A percentile compares a stretch with the other conserved stretches of the same genome.
phyloP scores from a whole-genome alignment of 2,888 invertebrate genomes.

The Drosophila phalerata region DNA sequence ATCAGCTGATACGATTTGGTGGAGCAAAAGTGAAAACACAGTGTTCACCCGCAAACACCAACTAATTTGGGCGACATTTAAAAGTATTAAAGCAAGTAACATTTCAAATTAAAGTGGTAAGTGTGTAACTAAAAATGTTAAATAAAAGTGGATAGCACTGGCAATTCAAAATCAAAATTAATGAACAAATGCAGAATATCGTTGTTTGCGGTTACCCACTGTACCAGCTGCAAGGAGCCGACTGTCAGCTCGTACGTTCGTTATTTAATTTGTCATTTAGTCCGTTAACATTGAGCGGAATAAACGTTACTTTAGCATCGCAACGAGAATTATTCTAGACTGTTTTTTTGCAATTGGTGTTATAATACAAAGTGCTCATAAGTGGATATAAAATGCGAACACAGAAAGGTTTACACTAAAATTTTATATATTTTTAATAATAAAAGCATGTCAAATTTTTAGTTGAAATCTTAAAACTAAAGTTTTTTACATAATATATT shows the following conservation, averaged over 20 bases:
- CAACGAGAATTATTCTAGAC: background rate
- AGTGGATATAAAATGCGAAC: background rate
- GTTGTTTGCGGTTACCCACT: constrained; percentile 4
- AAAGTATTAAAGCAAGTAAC: background rate
- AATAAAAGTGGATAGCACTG: background rate
- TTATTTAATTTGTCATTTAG: constrained; percentile 54
- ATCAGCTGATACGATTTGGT: constrained; percentile 8
- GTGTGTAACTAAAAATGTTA: background rate
- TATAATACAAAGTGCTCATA: background rate
- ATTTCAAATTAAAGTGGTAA: background rate
- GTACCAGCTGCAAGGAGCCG: constrained; percentile 43
- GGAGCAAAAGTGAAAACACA: constrained; percentile 3
- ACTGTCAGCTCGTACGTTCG: constrained; percentile 22
- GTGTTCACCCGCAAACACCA: background rate
- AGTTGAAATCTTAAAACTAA: background rate
- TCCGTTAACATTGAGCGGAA: constrained; percentile 53
- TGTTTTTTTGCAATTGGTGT: constrained; percentile 5
- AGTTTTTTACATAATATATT: background rate
- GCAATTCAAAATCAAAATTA: background rate
- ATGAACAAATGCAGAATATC: background rate
- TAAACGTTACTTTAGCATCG: constrained; percentile 38
- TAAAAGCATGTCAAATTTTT: background rate
- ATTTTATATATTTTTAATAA: background rate
- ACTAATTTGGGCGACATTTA: background rate
- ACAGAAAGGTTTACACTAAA: background rate